Base-by-base conservation (phyloP, 2,888 invertebrate genomes). In the Andrena bicolor region DNA sequence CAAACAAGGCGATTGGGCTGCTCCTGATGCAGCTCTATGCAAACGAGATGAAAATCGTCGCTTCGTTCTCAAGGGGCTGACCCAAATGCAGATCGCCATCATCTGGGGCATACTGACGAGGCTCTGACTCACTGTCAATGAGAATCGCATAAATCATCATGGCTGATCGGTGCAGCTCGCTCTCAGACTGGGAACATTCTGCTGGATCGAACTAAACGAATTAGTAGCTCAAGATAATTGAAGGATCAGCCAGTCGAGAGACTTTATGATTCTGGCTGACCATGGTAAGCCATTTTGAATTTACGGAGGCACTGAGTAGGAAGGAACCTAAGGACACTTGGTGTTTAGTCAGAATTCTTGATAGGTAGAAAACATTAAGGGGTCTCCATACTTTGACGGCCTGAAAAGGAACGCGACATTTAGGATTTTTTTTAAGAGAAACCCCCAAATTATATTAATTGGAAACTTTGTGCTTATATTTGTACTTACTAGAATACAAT, bases 21-120 rank as follows among this genome's bases (percentile, higher is more conserved):
- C 26, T 28, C 13, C 48, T 41, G 41, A n/a, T 8, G 26, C 30
- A n/a, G 28, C 61, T 72, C 10, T 10, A 80, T 80, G 82, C 82
- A 64, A 75, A 71, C 49, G n/a, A 56, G 63, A 73, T 66, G 48
- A 61, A 48, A 72, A 68, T 32, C 0, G 20, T 26, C n/a, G 49
- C 60, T 16, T 32, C 28, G 48, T 58, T 65, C 49, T 64, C 70
- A 48, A 73, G 74, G 53, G 56, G 10, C 53, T 73, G 83, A 86
- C 78, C 86, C 58, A 76, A 74, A 81, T 76, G 70, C 72, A 75
- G 78, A 85, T 80, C 71, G 26, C 51, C 58, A 63, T 68, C 78
- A 79, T 83, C 53, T 66, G 60, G 76, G 73, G 65, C 73, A 58
- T 66, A 48, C 32, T 30, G 75, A 80, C 48, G 56, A 66, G 68